Evolutionary conservation across 2,113 vertebrate species (phyloP).

Genomic region (Martes martes): DNA sequence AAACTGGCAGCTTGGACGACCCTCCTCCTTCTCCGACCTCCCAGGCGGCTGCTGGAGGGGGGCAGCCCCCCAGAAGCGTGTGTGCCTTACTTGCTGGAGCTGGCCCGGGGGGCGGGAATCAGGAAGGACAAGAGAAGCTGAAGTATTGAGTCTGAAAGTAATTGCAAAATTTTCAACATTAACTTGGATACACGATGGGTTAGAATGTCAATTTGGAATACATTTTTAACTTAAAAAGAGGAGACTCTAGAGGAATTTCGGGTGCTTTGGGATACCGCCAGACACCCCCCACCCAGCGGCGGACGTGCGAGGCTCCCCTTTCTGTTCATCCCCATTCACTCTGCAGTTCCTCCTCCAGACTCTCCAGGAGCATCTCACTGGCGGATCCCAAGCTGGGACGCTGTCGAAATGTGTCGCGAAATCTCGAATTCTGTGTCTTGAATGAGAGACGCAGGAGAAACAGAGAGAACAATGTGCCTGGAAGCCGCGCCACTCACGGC

Average conservation of each 20-base stretch:
- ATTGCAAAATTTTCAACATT: neutral
- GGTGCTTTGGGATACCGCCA: neutral
- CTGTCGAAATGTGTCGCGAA: neutral
- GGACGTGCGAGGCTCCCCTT: fast-evolving
- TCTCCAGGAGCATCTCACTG: neutral
- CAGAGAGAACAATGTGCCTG: too few species aligned
- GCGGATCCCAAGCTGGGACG: neutral
- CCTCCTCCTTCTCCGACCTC: neutral
- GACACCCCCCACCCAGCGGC: fast-evolving
- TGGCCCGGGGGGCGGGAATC: neutral
- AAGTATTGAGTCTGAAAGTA: neutral
- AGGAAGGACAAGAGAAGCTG: neutral
- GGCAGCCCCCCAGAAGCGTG: neutral
- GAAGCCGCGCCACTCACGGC: neutral
- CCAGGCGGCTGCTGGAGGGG: fast-evolving
- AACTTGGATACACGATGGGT: neutral
- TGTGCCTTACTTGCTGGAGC: neutral
- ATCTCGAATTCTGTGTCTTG: neutral
- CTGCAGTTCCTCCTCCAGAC: neutral
- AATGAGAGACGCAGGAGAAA: neutral
- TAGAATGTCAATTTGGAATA: neutral
- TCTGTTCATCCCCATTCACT: fast-evolving
- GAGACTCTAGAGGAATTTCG: neutral
- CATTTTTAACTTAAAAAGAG: neutral
- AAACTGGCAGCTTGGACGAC: neutral